Conservation (phyloP, 2,797 vertebrate species). For the Zalophus californianus region DNA sequence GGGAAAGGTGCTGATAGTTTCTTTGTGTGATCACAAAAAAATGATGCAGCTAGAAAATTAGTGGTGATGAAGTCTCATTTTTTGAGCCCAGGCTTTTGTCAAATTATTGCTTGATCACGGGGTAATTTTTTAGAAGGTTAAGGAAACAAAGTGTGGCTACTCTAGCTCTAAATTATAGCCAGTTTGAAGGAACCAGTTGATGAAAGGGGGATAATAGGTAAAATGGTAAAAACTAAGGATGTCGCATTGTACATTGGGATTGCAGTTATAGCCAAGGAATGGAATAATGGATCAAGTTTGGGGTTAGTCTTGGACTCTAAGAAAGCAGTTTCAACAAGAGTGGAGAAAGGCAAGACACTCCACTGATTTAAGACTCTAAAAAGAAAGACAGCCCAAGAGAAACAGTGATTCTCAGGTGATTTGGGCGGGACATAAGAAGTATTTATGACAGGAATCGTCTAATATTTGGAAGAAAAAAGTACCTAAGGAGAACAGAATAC, state of each 20-base stretch:
- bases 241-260: not conserved
- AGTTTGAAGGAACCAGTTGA: not conserved
- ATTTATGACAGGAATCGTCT: not conserved
- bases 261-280: not conserved
- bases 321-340: not conserved
- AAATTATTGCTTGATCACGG: not conserved
- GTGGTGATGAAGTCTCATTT: not conserved
- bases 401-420: not conserved
- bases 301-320: not conserved
- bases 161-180: not conserved
- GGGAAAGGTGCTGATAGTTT: not conserved
- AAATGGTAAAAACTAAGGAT: not conserved
- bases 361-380: not conserved
- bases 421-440: not conserved
- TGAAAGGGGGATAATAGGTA: not conserved
- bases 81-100: not conserved
- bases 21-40: not conserved
- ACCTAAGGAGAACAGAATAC: not conserved
- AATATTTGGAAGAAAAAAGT: not conserved
- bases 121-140: not conserved
- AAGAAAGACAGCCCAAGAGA: not conserved
- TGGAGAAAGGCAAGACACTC: not conserved
- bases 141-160: not conserved
- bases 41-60: not conserved
- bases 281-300: not conserved